These are phyloP conservation scores for Aurelia sp. DNA, from an alignment of 30 jellyfish, hydroid and myxozoan genomes.

Conservation along the genomic window DNA sequence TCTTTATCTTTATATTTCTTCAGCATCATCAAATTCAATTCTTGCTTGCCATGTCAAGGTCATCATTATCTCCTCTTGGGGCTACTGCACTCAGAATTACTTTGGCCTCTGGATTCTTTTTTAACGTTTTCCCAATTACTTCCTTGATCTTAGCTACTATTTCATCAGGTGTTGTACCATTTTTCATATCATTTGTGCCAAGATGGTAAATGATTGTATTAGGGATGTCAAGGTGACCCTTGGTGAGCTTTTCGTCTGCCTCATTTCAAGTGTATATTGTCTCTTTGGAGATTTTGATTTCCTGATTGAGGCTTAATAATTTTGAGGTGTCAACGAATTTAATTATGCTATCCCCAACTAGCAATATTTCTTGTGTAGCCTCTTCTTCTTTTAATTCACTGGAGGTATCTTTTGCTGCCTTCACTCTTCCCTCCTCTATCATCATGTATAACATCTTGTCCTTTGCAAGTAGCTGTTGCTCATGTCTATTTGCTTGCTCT, in stretches of 20 bases:
- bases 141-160: not conserved
- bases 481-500: too few relatives aligned
- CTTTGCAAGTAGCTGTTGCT: too few relatives aligned
- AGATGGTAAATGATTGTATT: constrained; percentile 2
- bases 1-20: not conserved
- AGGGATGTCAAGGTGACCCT: not conserved
- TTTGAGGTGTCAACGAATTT: not conserved
- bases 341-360: too few relatives aligned
- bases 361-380: too few relatives aligned
- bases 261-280: not conserved
- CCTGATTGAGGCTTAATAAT: not conserved
- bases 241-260: not conserved
- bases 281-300: not conserved
- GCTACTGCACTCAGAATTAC: not conserved
- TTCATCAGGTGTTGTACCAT: not conserved
- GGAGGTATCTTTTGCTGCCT: too few relatives aligned
- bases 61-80: constrained; percentile 15
- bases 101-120: not conserved
- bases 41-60: constrained; percentile 5
- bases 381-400: too few relatives aligned
- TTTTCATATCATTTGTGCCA: not conserved
- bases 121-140: not conserved
- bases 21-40: not conserved
- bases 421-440: too few relatives aligned
- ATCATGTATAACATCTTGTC: too few relatives aligned